Evolutionary conservation across 2,113 vertebrate species (phyloP), one percentile per base, ranked within the genome.

Genomic region (Lepus timidus): DNA sequence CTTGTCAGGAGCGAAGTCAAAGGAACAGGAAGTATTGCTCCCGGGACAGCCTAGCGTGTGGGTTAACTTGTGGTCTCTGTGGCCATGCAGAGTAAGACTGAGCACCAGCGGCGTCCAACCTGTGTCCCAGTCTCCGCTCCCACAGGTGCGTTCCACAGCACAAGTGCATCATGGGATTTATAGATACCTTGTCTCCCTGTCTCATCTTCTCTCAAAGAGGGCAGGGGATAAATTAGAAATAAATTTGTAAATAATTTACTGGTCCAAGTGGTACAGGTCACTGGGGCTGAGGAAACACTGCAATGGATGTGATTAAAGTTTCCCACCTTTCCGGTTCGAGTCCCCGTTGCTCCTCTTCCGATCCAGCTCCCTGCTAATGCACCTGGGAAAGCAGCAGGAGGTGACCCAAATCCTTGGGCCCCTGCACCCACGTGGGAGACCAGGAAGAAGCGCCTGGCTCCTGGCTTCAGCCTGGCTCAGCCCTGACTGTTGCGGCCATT

Each of bases 211-310:
- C 83, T 85, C 65, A 81, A 73, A 85, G 52, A 0, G 0, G 68
- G 39, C 33, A 71, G 33, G 78, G 7, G 33, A 71, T 88, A 87
- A 65, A 75, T 94, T 75, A 88, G 67, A 85, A 51, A 88, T 52
- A 68, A 93, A 29, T 71, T 44, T 62, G 52, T 83, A 78, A 86
- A 85, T 91, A 80, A 80, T 91, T 90, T 73, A 73, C 31, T 90
- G 75, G 36, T 29, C n/a, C 88, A 86, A 93, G 84, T 79, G 70
- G 96, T 93, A 92, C 76, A 86, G 95, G 85, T 71, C 70, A 49
- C 31, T n/a, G 27, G 0, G 6, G 16, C 11, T 61, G 89, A 68
- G 22, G n/a, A 87, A n/a, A 1, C n/a, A n/a, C 0, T 31, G 1
- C 58, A 71, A 31, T 0, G 51, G 74, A 44, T 44, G 44, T 44